Evolutionary conservation across 2,888 invertebrate species (phyloP), one percentile per base, ranked within the genome.

Genomic region (Hyles lineata): DNA sequence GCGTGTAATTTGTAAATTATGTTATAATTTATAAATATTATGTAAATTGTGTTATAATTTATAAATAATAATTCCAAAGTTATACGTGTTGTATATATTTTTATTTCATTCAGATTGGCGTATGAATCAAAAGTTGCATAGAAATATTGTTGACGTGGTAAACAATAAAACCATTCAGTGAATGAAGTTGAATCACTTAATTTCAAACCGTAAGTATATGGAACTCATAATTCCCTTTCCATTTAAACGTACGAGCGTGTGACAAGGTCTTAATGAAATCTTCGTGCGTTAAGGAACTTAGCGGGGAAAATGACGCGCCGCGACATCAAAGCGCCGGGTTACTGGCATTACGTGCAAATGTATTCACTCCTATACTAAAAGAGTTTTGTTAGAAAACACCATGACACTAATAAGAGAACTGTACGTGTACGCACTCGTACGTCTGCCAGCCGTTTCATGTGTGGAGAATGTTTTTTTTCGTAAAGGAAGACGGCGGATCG

Each of bases 291-390:
- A 76, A 73, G 78, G 78, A 81, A 83, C 83, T 82, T 79, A 77
- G 74, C 73, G 63, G 59, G 74, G 75, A 75, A 77, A 77, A 73
- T 72, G 75, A 74, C 76, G 71, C 73, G 75, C 61, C 75, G 79
- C 78, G 81, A 81, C 85, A 79, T 83, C 85, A 85, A 81, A 80
- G 83, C 73, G 70, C 61, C 74, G 52, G 73, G 67, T 67, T 76
- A 75, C 74, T 50, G 73, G 82, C 79, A 82, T 83, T 78, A 80
- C 79, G 76, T 73, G 77, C 76, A 82, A 81, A 82, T 78, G 78
- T 79, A 78, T 76, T 82, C 78, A 76, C 74, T 74, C 63, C 72
- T 74, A 78, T 61, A 82, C 76, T 79, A 83, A 78, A 43, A 76
- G 69, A 69, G 76, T 79, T 79, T 74, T 69, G 70, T 70, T 70